Evolutionary conservation across 1,140 invertebrate genomes (phyloP).

Genomic region (Cheumatopsyche charites): DNA sequence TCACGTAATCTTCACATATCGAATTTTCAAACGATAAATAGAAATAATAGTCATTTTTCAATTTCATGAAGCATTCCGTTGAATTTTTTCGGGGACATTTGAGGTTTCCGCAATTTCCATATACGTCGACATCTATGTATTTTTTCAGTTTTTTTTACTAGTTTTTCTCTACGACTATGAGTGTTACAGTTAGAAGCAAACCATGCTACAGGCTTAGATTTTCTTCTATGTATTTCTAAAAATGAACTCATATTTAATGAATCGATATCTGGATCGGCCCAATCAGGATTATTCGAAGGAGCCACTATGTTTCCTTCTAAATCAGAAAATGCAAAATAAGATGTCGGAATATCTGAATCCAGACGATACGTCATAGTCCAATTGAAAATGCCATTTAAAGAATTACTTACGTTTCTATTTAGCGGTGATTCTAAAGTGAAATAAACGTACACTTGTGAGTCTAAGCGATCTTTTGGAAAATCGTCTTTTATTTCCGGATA

Average conservation of each 20-base stretch:
- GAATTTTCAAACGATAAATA: conserved; percentile 71
- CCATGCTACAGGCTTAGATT: conserved; percentile 61
- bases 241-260: conserved; percentile 26
- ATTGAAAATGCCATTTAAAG: conserved; percentile 62
- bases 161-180: conserved; percentile 59
- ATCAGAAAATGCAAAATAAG: conserved; percentile 55
- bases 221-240: conserved; percentile 10
- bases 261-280: neutral
- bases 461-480: conserved; percentile 49
- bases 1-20: conserved; percentile 63
- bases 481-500: conserved; percentile 36
- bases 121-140: conserved; percentile 69
- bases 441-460: conserved; percentile 53
- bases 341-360: conserved; percentile 67
- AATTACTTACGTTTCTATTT: conserved; percentile 52
- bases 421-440: conserved; percentile 53
- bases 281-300: conserved; percentile 34
- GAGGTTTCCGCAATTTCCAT: conserved; percentile 64
- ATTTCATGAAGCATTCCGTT: conserved; percentile 53
- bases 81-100: conserved; percentile 51
- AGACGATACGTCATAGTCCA: conserved; percentile 69
- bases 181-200: conserved; percentile 68
- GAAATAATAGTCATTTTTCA: conserved; percentile 65
- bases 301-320: conserved; percentile 50
- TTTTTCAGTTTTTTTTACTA: conserved; percentile 62